A percentile compares a stretch with the other conserved stretches of the same genome.
phyloP scores from a whole-genome alignment of 2,888 invertebrate species.

The Maniola hyperantus region DNA sequence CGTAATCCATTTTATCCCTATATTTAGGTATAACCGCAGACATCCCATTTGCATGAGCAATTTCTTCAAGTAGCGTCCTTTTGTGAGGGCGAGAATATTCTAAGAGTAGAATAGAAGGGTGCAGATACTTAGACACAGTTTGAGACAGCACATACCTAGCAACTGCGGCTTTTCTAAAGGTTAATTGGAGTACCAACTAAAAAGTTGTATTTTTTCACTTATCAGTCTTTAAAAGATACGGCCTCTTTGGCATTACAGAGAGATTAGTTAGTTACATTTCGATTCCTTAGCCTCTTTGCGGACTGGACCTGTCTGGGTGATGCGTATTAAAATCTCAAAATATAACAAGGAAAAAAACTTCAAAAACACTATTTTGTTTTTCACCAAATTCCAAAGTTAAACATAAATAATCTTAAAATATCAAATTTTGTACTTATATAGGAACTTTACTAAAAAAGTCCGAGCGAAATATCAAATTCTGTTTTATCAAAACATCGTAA shows the following conservation, averaged over 20 bases:
- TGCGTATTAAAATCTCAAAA: too few species aligned
- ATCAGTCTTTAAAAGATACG: slow-evolving; percentile 3
- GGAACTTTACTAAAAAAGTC: background rate
- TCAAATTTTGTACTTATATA: background rate
- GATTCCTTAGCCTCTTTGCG: slow-evolving; percentile 59
- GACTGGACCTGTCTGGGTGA: slow-evolving; percentile 82
- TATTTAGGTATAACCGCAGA: slow-evolving; percentile 23
- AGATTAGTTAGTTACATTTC: slow-evolving; percentile 16
- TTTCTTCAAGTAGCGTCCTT: slow-evolving; percentile 42
- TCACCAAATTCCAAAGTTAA: too few species aligned
- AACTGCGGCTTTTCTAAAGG: background rate
- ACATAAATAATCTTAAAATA: too few species aligned
- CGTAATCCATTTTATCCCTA: slow-evolving; percentile 24
- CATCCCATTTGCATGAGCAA: slow-evolving; percentile 43
- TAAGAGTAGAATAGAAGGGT: slow-evolving; percentile 34
- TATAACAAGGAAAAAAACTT: too few species aligned
- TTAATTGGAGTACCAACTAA: background rate
- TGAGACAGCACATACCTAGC: background rate
- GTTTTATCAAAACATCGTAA: background rate
- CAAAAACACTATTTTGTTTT: too few species aligned
- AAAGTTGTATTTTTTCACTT: too few species aligned
- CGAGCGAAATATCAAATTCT: background rate
- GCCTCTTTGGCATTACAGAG: background rate
- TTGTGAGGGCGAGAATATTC: slow-evolving; percentile 38
- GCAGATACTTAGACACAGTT: slow-evolving; percentile 22